A percentile compares a stretch with the other conserved stretches of the same genome.
These are phyloP conservation scores for Oscheius onirici DNA, from an alignment of 2,888 invertebrate genomes.

Conservation along the genomic window DNA sequence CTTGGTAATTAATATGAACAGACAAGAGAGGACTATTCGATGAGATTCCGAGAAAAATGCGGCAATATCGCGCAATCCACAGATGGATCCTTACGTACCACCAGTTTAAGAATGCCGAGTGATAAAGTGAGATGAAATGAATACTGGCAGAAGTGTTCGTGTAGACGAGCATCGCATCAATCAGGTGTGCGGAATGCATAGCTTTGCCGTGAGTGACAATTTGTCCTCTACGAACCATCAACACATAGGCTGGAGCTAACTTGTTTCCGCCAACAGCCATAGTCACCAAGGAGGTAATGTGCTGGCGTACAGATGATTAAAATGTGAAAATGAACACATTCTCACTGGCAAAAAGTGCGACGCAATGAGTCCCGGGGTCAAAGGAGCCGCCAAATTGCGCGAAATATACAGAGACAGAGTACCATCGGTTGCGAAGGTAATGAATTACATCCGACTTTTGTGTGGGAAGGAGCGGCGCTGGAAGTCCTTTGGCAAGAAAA, in stretches of 20 bases:
- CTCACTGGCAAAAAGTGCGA: conserved; percentile 16
- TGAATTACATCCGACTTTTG: conserved; percentile 6
- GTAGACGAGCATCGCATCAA: conserved; percentile 29
- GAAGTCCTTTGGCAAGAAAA: neutral
- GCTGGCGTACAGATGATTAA: conserved; percentile 18
- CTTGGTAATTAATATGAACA: no score
- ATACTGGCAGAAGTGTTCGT: conserved; percentile 29
- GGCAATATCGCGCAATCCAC: no score
- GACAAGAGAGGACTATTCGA: no score
- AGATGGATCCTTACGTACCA: no score
- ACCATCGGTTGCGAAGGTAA: neutral
- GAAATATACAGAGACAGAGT: conserved; percentile 1
- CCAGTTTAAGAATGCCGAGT: conserved; percentile 4
- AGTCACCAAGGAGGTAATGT: neutral
- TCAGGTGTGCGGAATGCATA: conserved; percentile 33
- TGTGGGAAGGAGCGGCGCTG: neutral
- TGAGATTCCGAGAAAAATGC: no score
- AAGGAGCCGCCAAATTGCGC: conserved; percentile 21
- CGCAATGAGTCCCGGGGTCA: conserved; percentile 1
- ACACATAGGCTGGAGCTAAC: neutral
- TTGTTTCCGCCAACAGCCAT: neutral
- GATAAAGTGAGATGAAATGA: conserved; percentile 25
- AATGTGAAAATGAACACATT: conserved; percentile 21
- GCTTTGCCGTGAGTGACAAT: conserved; percentile 31
- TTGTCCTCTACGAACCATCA: conserved; percentile 16